Base-by-base conservation (phyloP, 2,113 vertebrate genomes). In the Trichomycterus rosablanca region DNA sequence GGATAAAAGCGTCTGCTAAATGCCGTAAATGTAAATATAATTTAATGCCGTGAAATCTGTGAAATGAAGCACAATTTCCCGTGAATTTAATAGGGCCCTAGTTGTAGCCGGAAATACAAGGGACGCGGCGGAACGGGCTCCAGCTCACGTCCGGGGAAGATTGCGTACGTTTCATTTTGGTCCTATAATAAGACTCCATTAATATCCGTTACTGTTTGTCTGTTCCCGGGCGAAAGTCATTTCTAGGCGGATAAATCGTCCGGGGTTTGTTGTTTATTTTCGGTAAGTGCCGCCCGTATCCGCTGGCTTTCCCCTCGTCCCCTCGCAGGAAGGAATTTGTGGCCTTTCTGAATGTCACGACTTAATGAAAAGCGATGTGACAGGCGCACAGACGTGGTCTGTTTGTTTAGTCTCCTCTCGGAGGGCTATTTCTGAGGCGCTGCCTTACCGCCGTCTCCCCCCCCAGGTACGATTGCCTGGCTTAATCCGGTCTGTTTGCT, bases 291-390 rank as follows among this genome's bases (percentile, higher is more conserved):
- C 26, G 3, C 26, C 26, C 3, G 3, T 30, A 7, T 30, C 3
- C 7, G 26, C 3, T 30, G 26, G 3, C 18, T 16, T 10, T 28
- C 15, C 39, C 10, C 20, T 11, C 24, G 18, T 39, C 44, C 6
- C 40, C 52, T 45, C 19, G 15, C 57, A 62, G 51, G 16, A 55
- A 68, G 54, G 65, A 59, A 35, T 72, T 60, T 55, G 65, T 67
- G 59, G 65, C 53, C 60, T 55, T 46, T 44, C 73, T 83, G 80
- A 87, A 87, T 86, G 86, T 83, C 81, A 84, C 69, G 66, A 58
- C 52, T 48, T 84, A 84, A 84, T 86, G 83, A 86, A 85, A 81
- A 82, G 62, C 69, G 80, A 80, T 78, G 52, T 58, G 74, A 74
- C 71, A 61, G 39, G n/a, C 43, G 35, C 42, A 15, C 42, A 34